Base-by-base conservation (phyloP, 1,140 invertebrate species). In the Euwallacea similis region DNA sequence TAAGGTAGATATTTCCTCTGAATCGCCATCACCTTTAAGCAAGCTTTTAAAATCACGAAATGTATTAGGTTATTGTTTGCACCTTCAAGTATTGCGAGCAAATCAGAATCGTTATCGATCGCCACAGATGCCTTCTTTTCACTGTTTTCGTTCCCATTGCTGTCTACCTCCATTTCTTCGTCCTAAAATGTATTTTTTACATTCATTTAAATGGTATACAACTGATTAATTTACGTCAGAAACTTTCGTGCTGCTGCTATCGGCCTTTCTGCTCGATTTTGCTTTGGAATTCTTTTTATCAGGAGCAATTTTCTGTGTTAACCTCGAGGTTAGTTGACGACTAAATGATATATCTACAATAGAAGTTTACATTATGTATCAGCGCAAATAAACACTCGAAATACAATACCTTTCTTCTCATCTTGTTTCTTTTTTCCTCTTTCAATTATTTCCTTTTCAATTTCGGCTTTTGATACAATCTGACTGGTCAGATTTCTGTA, bases 381-480 rank as follows among this genome's bases (percentile, higher is more conserved):
- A 33, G 1, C 21, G 21, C 21, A 33, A 4, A 33, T 33, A 33
- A 33, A 33, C 21, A 33, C 4, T 33, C 4, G 21, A 33, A 56
- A 56, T 41, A 3, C 10, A 42, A 11, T 60, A 42, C 58, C 33
- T 54, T 71, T 42, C 13, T 58, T 44, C 50, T 68, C 55, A 21
- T 59, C 16, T 41, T 74, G 58, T 53, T 75, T 76, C 60, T 73
- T 50, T 43, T 61, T 71, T 6, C 79, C 77, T 50, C 84, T 73
- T 72, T 84, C 81, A 13, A 84, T 69, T 42, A 85, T 78, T 75
- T 85, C 84, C 63, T 83, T 76, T 42, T 84, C 81, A 53, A 85
- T 82, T 75, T 85, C 84, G 44, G 81, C 78, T 72, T 82, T 82
- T 4, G 81, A 82, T 4, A 85, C 81, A 42, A 85, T 84, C 63